These are phyloP conservation scores for Pollenia angustigena DNA, from an alignment of 2,888 invertebrate species.

Conservation along the genomic window DNA sequence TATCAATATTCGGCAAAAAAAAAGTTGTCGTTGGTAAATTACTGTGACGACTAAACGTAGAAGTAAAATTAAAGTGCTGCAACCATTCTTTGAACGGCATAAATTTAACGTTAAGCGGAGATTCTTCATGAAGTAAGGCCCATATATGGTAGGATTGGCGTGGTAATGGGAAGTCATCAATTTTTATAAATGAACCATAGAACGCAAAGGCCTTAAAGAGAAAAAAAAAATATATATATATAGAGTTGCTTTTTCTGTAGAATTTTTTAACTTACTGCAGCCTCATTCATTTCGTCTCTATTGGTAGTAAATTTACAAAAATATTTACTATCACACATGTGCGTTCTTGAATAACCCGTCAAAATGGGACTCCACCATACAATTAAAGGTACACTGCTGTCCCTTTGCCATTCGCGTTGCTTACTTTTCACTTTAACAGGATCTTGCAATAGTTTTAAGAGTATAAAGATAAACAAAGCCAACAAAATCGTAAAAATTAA, in stretches of 20 bases:
- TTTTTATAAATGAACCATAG: constrained; percentile 89
- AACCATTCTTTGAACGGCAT: constrained; percentile 87
- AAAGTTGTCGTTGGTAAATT: constrained; percentile 91
- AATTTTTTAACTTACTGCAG: constrained; percentile 61
- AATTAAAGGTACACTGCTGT: constrained; percentile 65
- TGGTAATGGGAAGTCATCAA: constrained; percentile 89
- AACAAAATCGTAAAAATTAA: constrained; percentile 45
- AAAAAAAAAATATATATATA: background rate
- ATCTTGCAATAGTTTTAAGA: constrained; percentile 46
- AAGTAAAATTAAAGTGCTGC: constrained; percentile 90
- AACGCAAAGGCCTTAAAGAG: constrained; percentile 87
- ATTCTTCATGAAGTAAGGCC: constrained; percentile 94
- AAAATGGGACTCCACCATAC: constrained; percentile 77
- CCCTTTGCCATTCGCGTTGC: background rate
- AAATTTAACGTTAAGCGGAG: constrained; percentile 91
- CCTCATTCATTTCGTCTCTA: constrained; percentile 69
- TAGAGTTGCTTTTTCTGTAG: background rate
- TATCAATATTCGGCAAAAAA: constrained; percentile 86
- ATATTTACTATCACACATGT: constrained; percentile 75
- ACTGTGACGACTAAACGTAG: constrained; percentile 91
- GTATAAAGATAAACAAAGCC: constrained; percentile 33
- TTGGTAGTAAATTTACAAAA: constrained; percentile 76
- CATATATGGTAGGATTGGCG: constrained; percentile 86
- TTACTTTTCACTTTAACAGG: background rate
- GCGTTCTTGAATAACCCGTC: constrained; percentile 70